These are phyloP conservation scores for Hemichromis elongatus DNA, from an alignment of 2,113 vertebrate genomes.

Conservation along the genomic window DNA sequence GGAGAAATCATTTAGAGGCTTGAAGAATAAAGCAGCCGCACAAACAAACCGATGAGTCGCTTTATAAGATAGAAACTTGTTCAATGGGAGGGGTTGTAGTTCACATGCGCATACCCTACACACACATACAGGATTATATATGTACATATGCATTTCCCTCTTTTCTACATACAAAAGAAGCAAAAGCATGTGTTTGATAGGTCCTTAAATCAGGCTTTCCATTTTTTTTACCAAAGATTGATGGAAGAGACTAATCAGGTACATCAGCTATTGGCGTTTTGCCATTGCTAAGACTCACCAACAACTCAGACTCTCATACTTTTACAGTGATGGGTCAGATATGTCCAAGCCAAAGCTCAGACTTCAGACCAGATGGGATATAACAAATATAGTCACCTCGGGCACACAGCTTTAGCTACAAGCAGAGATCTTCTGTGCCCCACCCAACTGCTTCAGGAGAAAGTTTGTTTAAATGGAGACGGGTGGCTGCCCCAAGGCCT, in stretches of 20 bases:
- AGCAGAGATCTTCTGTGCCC: not conserved
- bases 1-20: not conserved
- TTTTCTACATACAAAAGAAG: not conserved
- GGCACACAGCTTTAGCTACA: not conserved
- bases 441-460: not conserved
- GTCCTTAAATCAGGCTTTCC: not conserved
- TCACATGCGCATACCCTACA: constrained; percentile 10
- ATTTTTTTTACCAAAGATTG: not conserved
- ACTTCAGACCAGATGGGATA: not conserved
- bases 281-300: not conserved
- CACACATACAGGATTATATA: not conserved
- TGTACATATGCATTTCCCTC: not conserved
- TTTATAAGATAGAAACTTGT: constrained; percentile 21
- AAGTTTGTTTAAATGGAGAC: not conserved
- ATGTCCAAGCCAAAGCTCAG: not conserved
- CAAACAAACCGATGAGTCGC: constrained; percentile 10
- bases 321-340: not conserved
- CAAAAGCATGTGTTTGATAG: not conserved
- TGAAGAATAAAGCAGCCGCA: not conserved
- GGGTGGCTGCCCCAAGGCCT: not conserved
- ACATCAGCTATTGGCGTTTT: not conserved
- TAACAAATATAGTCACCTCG: not conserved
- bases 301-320: not conserved
- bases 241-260: not conserved
- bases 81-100: constrained; percentile 26